Percentiles rank a stretch among this genome's conserved stretches.
These are phyloP conservation scores for Zosterops hypoxanthus DNA, from an alignment of 2,113 vertebrate genomes.

Conservation along the genomic window DNA sequence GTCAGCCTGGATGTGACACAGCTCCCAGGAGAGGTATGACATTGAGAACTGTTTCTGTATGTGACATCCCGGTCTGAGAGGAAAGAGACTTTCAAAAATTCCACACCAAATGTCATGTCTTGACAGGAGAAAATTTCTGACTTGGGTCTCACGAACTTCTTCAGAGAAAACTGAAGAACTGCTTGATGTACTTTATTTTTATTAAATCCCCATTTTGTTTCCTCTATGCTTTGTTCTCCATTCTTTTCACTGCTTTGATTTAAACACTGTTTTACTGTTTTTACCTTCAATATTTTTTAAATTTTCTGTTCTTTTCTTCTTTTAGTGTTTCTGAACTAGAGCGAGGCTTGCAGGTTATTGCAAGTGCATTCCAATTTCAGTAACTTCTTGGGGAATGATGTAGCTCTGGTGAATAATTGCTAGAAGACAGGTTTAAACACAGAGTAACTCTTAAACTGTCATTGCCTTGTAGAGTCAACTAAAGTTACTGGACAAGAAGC, in stretches of 20 bases:
- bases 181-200: not conserved
- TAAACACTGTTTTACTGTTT: not conserved
- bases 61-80: not conserved
- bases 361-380: not conserved
- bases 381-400: not conserved
- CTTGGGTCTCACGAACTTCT: not conserved
- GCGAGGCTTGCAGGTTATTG: not conserved
- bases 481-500: not conserved
- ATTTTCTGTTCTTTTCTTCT: not conserved
- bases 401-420: not conserved
- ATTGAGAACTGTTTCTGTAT: not conserved
- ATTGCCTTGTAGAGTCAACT: not conserved
- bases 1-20: not conserved
- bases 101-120: not conserved
- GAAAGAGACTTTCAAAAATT: not conserved
- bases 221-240: not conserved
- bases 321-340: not conserved
- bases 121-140: not conserved
- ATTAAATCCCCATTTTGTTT: not conserved
- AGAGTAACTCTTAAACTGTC: not conserved
- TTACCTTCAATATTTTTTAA: not conserved
- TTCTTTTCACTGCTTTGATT: not conserved
- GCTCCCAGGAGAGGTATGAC: fast-evolving
- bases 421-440: not conserved
- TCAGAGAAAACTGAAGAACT: not conserved